phyloP scores from a whole-genome alignment of 2,113 vertebrate species.

The Melanostigma gelatinosum region DNA sequence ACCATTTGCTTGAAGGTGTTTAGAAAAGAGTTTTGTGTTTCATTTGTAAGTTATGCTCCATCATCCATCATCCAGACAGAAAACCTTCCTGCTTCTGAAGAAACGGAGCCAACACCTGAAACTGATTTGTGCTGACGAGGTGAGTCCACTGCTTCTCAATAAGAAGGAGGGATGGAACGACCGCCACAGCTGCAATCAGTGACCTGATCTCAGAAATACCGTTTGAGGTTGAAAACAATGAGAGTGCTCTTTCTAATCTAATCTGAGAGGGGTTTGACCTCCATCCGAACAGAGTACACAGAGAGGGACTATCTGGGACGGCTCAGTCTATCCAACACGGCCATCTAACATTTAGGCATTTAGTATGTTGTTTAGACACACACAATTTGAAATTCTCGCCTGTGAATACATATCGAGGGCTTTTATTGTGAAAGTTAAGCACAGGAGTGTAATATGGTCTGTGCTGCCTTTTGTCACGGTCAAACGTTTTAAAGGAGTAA shows the following conservation, averaged over 20 bases:
- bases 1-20: not conserved
- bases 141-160: not conserved
- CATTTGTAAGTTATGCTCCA: not conserved
- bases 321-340: not conserved
- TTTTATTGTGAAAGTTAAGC: too few species aligned
- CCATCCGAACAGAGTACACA: not conserved
- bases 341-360: not conserved
- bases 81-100: not conserved
- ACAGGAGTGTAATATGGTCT: too few species aligned
- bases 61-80: not conserved
- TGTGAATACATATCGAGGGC: too few species aligned
- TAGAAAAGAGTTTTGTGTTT: constrained; percentile 21
- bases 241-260: not conserved
- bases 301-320: not conserved
- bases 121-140: not conserved
- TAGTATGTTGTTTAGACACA: not conserved
- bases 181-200: not conserved
- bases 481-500: too few species aligned
- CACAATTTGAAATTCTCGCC: too few species aligned
- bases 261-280: not conserved
- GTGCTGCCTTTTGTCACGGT: too few species aligned
- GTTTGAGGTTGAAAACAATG: not conserved
- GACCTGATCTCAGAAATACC: not conserved
- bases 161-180: not conserved
- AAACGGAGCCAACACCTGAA: constrained; percentile 18